Base-by-base conservation (phyloP, 2,888 invertebrate genomes). In the Euzophera pinguis region DNA sequence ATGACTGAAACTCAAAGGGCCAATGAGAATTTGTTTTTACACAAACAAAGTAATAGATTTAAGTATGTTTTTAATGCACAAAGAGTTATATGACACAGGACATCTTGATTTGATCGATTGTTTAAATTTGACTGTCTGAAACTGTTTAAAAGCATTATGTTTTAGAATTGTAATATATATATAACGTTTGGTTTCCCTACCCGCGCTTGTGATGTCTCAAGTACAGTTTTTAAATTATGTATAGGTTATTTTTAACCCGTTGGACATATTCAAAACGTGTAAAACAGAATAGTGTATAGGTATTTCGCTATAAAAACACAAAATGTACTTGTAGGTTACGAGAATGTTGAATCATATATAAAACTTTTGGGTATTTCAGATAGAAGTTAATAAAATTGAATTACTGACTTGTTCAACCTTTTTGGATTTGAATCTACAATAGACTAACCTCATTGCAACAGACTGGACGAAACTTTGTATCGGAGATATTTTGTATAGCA, bases 381-480 rank as follows among this genome's bases (percentile, higher is more conserved):
- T 88, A 88, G 83, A 81, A 80, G 73, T 83, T 82, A 82, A 81
- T 78, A 82, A 84, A 84, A 76, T 16, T 78, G 68, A 77, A 80
- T 77, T 74, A 84, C 75, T 78, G 82, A 88, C 82, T 85, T 73
- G 81, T 87, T 87, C 80, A 84, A 89, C 82, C 76, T 78, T 88
- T 88, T 89, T 88, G 89, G 89, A 89, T 89, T 89, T 89, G 89
- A 89, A 87, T 89, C 86, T 89, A 89, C 87, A 89, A 88, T 88
- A 88, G 84, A 75, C 67, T 64, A 70, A 88, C 86, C 89, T 88
- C 87, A 88, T 80, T 72, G 84, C 81, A 84, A 88, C 88, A 88
- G 89, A 89, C 89, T 89, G 89, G 80, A 81, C 73, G 82, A 84
- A 81, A 81, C 74, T 87, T 85, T 86, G 75, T 86, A 84, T 78